phyloP scores from a whole-genome alignment of 1,140 invertebrate species.

The Anoplolepis gracilipes region DNA sequence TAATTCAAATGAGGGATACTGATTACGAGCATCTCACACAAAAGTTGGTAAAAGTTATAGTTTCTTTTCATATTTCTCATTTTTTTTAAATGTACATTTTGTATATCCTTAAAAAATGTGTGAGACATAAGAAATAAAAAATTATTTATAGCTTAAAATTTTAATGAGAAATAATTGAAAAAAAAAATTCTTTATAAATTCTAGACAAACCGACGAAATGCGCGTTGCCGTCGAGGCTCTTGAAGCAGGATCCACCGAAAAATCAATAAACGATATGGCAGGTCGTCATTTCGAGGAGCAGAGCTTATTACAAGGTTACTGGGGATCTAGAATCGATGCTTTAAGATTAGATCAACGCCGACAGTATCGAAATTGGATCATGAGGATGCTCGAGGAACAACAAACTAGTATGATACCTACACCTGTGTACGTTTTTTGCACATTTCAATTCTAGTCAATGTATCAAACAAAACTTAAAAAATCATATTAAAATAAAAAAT shows the following conservation, averaged over 20 bases:
- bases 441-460: background rate
- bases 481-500: background rate
- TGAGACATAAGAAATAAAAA: background rate
- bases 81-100: background rate
- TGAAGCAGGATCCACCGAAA: slow-evolving; percentile 89
- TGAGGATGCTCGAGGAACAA: slow-evolving; percentile 90
- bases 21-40: slow-evolving; percentile 89
- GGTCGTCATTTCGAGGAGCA: slow-evolving; percentile 92
- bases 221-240: slow-evolving; percentile 90
- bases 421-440: slow-evolving; percentile 84
- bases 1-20: slow-evolving; percentile 89
- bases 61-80: background rate
- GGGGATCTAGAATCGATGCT: slow-evolving; percentile 91
- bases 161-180: background rate
- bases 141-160: background rate
- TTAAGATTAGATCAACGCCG: slow-evolving; percentile 90
- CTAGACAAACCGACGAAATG: slow-evolving; percentile 92
- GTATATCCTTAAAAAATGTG: background rate
- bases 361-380: slow-evolving; percentile 93
- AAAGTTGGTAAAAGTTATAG: slow-evolving; percentile 84
- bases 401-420: slow-evolving; percentile 87
- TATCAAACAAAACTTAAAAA: background rate
- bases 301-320: slow-evolving; percentile 91
- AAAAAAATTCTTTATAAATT: slow-evolving; percentile 56
- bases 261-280: slow-evolving; percentile 92